Percentiles rank a stretch among this genome's conserved stretches.
Evolutionary conservation across 2,888 invertebrate species (phyloP).

Genomic region (Sycophila texana): DNA sequence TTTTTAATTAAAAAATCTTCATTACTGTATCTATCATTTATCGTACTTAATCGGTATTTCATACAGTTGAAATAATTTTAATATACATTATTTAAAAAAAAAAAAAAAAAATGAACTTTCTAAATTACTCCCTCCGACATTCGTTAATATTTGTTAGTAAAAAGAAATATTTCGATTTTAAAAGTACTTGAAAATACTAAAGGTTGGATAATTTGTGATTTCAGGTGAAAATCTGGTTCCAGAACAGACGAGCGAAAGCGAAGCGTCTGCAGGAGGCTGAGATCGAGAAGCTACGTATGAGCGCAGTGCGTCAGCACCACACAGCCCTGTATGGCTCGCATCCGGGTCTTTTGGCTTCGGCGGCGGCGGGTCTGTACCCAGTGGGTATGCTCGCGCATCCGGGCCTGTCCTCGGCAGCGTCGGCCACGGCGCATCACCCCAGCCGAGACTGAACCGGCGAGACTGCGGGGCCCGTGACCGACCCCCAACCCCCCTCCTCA

Average conservation of each 20-base stretch:
- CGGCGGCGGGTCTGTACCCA: slow-evolving; percentile 68
- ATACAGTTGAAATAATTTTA: too few species aligned
- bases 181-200: too few species aligned
- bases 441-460: slow-evolving; percentile 14
- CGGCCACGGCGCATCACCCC: slow-evolving; percentile 10
- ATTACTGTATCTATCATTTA: too few species aligned
- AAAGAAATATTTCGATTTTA: too few species aligned
- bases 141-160: too few species aligned
- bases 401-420: slow-evolving; percentile 64
- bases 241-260: slow-evolving; percentile 96
- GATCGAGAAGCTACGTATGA: slow-evolving; percentile 95
- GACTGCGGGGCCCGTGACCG: slow-evolving; percentile 9
- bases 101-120: too few species aligned
- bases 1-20: too few species aligned
- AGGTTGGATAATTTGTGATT: slow-evolving; percentile 58
- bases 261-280: slow-evolving; percentile 98
- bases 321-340: slow-evolving; percentile 71
- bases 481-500: slow-evolving; percentile 67
- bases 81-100: too few species aligned
- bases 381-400: slow-evolving; percentile 71
- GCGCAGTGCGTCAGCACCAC: slow-evolving; percentile 76
- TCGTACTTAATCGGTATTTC: too few species aligned
- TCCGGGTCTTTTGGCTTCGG: slow-evolving; percentile 68
- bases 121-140: too few species aligned
- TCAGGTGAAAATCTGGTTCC: slow-evolving; percentile 95